Base-by-base conservation (phyloP, 2,113 vertebrate genomes). In the Dasypus novemcinctus region DNA sequence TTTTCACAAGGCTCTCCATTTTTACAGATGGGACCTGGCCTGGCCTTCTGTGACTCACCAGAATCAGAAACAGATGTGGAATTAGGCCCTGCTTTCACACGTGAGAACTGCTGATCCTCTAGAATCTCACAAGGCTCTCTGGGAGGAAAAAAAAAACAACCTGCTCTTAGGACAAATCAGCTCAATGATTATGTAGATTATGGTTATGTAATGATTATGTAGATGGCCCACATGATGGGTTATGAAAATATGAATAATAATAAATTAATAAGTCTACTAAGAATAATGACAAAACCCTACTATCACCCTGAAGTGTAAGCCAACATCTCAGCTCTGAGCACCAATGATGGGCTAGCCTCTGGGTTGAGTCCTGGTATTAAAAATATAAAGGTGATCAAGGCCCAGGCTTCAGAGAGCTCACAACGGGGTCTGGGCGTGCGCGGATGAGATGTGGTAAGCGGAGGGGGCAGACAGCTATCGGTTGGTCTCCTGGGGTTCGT, bases 61-160 rank as follows among this genome's bases (percentile, higher is more conserved):
- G 91, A 97, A 97, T 96, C 82, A 97, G 78, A 98, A 97, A 94
- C 95, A 97, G 96, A 97, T 97, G 96, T 52, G 33, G 41, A 66
- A 18, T 23, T 41, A 2, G 20, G 49, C 64, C 7, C 49, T 38
- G 52, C 72, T 81, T 80, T 94, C 81, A 82, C 15, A 69, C 61
- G 23, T 31, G 41, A 86, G 96, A 91, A 82, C 43, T 0, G 1
- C 5, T 5, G 81, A 43, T 72, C 41, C 12, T 6, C 80, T 9
- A 23, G 49, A 41, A 36, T 66, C 76, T 92, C 91, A 95, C 36
- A 74, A 36, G 23, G 18, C 33, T 61, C 41, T 49, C n/a, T n/a
- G 52, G 84, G 21, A 57, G 33, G 31, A 80, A n/a, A 18, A 38
- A 57, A 49, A 10, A 33, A 5, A 23, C 52, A 36, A 41, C 43